phyloP scores from a whole-genome alignment of 2,113 vertebrate species.

The Patagioenas fasciata region DNA sequence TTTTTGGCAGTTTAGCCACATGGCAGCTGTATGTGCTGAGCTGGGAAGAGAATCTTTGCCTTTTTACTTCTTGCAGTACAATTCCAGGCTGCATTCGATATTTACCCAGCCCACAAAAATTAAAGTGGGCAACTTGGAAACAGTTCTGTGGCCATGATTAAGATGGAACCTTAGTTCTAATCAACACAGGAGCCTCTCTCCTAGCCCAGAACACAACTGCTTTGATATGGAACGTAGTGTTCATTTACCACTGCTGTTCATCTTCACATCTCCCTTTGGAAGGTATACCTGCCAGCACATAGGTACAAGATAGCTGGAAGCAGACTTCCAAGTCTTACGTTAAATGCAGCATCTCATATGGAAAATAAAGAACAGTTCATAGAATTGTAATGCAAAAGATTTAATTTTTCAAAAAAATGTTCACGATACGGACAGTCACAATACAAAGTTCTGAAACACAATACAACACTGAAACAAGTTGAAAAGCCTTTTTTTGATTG shows the following conservation, averaged over 20 bases:
- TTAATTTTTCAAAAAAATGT: slow-evolving; percentile 61
- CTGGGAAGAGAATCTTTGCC: not conserved
- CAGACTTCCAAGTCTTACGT: not conserved
- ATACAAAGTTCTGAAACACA: slow-evolving; percentile 45
- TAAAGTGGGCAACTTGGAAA: not conserved
- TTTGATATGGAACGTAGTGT: not conserved
- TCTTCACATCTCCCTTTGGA: not conserved
- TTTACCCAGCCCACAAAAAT: not conserved
- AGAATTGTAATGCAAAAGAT: slow-evolving; percentile 61
- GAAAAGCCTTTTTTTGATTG: slow-evolving; percentile 21
- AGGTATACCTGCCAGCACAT: not conserved
- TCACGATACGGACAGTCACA: slow-evolving; percentile 30
- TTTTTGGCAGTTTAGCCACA: not conserved
- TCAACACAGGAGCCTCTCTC: not conserved
- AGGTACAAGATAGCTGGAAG: not conserved
- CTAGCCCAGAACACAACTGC: not conserved
- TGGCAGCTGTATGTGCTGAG: not conserved
- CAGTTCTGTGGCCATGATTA: not conserved
- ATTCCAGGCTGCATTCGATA: not conserved
- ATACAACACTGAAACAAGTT: slow-evolving; percentile 41
- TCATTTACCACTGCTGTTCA: not conserved
- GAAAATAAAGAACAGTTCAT: slow-evolving; percentile 58
- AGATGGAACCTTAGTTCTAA: not conserved
- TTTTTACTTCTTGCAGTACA: not conserved
- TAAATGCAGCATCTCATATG: not conserved